These are phyloP conservation scores for Megaustenia siamemsis DNA, from an alignment of 2,888 invertebrate genomes.

Conservation along the genomic window DNA sequence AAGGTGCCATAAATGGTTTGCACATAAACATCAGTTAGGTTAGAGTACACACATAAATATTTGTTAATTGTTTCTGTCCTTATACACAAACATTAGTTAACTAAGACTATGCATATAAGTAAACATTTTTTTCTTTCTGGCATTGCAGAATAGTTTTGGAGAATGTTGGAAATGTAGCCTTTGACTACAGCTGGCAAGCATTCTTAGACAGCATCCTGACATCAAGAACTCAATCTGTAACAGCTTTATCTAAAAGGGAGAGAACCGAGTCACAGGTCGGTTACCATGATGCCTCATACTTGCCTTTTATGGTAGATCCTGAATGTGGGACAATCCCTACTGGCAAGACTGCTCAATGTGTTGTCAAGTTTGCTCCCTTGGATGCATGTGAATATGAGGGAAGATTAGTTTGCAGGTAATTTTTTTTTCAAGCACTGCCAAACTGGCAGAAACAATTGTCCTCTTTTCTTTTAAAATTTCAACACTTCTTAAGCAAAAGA, in stretches of 20 bases:
- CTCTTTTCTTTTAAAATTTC: no score
- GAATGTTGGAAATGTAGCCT: conserved; percentile 76
- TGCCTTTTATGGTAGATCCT: conserved; percentile 80
- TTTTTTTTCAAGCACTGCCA: conserved; percentile 50
- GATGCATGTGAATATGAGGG: conserved; percentile 79
- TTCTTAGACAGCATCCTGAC: conserved; percentile 77
- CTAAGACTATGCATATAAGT: no score
- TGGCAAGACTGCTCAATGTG: conserved; percentile 73
- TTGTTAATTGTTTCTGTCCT: no score
- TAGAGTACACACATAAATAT: no score
- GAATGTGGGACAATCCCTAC: conserved; percentile 75
- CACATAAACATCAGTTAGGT: no score
- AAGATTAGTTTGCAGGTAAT: conserved; percentile 78
- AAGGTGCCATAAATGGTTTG: no score
- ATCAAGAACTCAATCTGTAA: conserved; percentile 73
- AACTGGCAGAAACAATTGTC: no score
- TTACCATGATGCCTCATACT: conserved; percentile 68
- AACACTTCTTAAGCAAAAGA: no score
- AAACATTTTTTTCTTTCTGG: background rate
- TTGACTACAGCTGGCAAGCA: conserved; percentile 79
- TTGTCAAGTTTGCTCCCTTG: conserved; percentile 78
- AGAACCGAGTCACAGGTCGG: conserved; percentile 72
- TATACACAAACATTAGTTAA: no score
- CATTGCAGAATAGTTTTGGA: conserved; percentile 69
- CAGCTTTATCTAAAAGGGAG: conserved; percentile 74